Evolutionary conservation across 92 coral and sea anemone genomes (phyloP).

Genomic region (Porites cylindrica): DNA sequence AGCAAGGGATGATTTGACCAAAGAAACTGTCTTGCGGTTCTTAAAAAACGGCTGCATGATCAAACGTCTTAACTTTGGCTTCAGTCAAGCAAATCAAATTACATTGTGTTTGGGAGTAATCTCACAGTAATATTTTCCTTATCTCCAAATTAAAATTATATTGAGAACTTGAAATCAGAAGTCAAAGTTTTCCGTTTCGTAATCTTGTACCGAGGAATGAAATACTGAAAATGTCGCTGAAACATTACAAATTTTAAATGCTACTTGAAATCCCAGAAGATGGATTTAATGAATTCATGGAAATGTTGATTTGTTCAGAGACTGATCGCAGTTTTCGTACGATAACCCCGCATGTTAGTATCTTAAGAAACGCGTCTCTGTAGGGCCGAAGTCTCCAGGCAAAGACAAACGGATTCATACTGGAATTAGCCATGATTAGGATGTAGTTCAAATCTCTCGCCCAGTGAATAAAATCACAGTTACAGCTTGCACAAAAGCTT

Average conservation of each 20-base stretch:
- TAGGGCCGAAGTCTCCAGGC: conserved; percentile 71
- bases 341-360: conserved; percentile 57
- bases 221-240: background rate
- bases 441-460: conserved; percentile 64
- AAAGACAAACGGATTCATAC: conserved; percentile 70
- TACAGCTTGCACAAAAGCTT: conserved; percentile 71
- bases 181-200: background rate
- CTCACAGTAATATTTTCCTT: background rate
- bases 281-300: conserved; percentile 4
- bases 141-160: background rate
- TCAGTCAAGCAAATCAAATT: too few relatives aligned
- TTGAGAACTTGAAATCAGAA: too few relatives aligned
- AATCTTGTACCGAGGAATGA: background rate
- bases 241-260: background rate
- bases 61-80: too few relatives aligned
- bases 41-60: too few relatives aligned
- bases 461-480: conserved; percentile 71
- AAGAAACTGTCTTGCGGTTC: too few relatives aligned
- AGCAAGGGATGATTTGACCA: too few relatives aligned
- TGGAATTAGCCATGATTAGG: conserved; percentile 66
- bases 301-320: conserved; percentile 20
- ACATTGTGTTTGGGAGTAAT: background rate
- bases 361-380: conserved; percentile 70
- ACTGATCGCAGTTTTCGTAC: conserved; percentile 14
- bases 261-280: conserved; percentile 1